phyloP scores from a whole-genome alignment of 2,797 vertebrate species.

The Arnoldichthys spilopterus region DNA sequence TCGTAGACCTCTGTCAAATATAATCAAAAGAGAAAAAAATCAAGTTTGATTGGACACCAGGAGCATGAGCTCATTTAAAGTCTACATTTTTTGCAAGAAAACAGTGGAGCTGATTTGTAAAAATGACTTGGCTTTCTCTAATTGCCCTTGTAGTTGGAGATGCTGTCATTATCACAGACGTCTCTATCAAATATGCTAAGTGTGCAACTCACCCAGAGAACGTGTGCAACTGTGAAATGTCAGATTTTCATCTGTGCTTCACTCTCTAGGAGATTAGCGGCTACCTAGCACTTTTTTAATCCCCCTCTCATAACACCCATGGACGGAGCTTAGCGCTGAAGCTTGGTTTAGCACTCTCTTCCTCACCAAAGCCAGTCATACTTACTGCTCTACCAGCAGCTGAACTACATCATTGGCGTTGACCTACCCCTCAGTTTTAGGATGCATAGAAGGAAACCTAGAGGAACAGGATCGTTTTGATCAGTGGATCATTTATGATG shows the following conservation, averaged over 20 bases:
- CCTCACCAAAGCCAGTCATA: constrained; percentile 19
- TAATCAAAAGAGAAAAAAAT: background rate
- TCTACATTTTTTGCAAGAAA: background rate
- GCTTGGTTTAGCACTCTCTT: constrained; percentile 34
- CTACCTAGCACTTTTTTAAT: constrained; percentile 54
- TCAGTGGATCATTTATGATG: constrained; percentile 12
- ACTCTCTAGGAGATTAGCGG: constrained; percentile 62
- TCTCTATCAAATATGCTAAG: constrained; percentile 2
- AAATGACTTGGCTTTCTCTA: background rate
- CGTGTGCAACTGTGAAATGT: constrained; percentile 23
- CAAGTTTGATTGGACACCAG: background rate
- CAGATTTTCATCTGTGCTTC: constrained; percentile 48
- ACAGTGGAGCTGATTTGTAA: background rate
- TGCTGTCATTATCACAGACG: constrained; percentile 21
- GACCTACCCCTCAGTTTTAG: background rate
- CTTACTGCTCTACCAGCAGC: background rate
- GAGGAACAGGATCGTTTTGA: background rate
- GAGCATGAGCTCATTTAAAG: background rate
- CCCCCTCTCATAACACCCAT: constrained; percentile 46
- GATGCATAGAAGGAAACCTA: background rate
- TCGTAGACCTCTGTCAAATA: background rate
- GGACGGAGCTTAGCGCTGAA: constrained; percentile 48
- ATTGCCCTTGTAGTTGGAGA: constrained; percentile 22
- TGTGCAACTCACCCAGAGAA: background rate
- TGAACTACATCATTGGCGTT: background rate